Conservation (phyloP, 2,797 vertebrate genomes). For the Graptemys geographica region DNA sequence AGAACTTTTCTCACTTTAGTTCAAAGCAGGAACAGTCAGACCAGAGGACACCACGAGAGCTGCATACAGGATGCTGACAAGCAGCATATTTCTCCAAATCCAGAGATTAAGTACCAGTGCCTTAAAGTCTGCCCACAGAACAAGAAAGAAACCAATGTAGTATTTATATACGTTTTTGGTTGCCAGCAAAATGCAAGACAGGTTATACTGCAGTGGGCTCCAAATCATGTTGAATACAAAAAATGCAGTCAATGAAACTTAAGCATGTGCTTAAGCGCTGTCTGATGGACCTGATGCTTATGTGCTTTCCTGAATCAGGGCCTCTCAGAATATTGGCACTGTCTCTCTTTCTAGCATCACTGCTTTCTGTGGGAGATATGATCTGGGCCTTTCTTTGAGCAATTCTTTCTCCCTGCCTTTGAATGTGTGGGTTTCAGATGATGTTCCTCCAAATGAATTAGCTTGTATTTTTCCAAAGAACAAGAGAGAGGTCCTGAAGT, state of each 20-base stretch:
- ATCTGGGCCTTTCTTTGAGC: background rate
- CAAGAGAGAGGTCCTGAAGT: background rate
- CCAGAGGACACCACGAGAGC: background rate
- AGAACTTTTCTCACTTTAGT: background rate
- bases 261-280: background rate
- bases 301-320: background rate
- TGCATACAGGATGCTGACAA: background rate
- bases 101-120: background rate
- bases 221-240: background rate
- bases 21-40: background rate
- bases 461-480: background rate
- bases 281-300: background rate
- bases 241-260: background rate
- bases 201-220: background rate
- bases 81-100: background rate
- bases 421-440: background rate
- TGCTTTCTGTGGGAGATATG: background rate
- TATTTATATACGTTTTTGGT: background rate
- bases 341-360: background rate
- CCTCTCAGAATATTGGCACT: background rate
- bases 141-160: background rate
- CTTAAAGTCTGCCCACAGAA: accelerated
- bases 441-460: background rate
- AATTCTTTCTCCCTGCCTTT: background rate
- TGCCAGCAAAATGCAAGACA: background rate